Conservation (phyloP, 2,888 invertebrate species). For the Diplolepis rosae region DNA sequence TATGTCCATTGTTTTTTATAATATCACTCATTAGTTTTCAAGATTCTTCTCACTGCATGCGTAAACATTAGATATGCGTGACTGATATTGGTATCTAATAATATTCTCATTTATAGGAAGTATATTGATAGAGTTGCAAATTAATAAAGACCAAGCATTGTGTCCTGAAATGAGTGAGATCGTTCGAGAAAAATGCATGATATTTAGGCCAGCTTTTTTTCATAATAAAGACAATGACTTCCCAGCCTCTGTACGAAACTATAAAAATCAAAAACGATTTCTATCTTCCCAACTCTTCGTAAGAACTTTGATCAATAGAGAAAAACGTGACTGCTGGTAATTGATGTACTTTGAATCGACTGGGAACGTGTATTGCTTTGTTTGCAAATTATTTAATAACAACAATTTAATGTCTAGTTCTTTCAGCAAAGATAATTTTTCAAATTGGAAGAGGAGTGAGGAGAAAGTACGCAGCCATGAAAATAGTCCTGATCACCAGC, state of each 20-base stretch:
- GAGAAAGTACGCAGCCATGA: slow-evolving; percentile 34
- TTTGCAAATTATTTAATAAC: slow-evolving; percentile 39
- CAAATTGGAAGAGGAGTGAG: slow-evolving; percentile 38
- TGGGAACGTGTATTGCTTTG: slow-evolving; percentile 42
- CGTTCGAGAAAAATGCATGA: background rate
- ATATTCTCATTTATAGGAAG: background rate
- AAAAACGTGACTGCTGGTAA: slow-evolving; percentile 42
- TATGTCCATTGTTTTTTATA: background rate
- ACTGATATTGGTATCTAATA: background rate
- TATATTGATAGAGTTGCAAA: background rate
- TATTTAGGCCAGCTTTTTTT: background rate
- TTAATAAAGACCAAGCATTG: background rate
- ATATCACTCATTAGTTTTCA: too few species aligned
- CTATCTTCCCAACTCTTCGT: background rate
- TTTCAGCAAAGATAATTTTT: slow-evolving; percentile 34
- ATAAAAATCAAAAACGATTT: background rate
- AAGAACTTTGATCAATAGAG: slow-evolving; percentile 33
- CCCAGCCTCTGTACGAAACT: background rate
- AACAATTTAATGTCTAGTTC: slow-evolving; percentile 14
- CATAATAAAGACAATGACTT: background rate
- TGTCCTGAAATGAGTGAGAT: background rate
- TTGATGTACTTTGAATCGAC: slow-evolving; percentile 44
- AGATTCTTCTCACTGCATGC: too few species aligned
- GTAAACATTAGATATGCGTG: background rate
- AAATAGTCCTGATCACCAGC: slow-evolving; percentile 27